Conservation (phyloP, 2,888 invertebrate species). For the Agriopis aurantiaria region DNA sequence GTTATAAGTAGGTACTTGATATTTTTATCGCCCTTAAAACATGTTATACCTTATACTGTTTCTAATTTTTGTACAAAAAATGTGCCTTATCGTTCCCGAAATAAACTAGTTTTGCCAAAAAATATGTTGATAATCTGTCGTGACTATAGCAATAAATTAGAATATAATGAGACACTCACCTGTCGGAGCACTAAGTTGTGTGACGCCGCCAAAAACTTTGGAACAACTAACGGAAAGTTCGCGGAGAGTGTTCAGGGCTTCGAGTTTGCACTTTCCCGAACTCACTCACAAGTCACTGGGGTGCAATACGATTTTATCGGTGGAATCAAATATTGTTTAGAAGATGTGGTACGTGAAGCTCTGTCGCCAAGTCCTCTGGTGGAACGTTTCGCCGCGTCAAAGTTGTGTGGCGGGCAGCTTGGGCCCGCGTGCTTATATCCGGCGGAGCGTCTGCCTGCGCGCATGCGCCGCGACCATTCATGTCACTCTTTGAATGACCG, state of each 20-base stretch:
- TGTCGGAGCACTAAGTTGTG: constrained; percentile 47
- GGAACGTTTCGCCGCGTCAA: constrained; percentile 80
- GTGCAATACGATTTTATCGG: constrained; percentile 21
- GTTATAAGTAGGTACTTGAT: no score
- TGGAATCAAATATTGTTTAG: constrained; percentile 49
- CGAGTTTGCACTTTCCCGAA: constrained; percentile 58
- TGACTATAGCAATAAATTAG: constrained; percentile 47
- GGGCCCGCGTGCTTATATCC: constrained; percentile 80
- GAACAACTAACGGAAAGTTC: constrained; percentile 65
- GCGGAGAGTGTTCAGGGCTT: constrained; percentile 50
- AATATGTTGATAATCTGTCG: constrained; percentile 18
- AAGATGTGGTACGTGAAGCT: constrained; percentile 46
- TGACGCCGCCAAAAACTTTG: constrained; percentile 65
- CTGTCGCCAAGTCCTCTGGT: constrained; percentile 67
- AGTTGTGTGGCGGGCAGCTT: constrained; percentile 76
- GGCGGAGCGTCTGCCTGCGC: constrained; percentile 60
- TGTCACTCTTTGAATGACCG: constrained; percentile 81
- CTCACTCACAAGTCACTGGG: constrained; percentile 61
- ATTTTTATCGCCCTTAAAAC: no score
- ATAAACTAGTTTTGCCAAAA: neutral
- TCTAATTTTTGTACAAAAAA: neutral
- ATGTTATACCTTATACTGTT: neutral
- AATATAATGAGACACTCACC: constrained; percentile 57
- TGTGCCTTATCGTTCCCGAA: neutral
- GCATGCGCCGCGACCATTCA: constrained; percentile 79